Evolutionary conservation across 2,113 vertebrate genomes (phyloP).

Genomic region (Heloderma charlesbogerti): DNA sequence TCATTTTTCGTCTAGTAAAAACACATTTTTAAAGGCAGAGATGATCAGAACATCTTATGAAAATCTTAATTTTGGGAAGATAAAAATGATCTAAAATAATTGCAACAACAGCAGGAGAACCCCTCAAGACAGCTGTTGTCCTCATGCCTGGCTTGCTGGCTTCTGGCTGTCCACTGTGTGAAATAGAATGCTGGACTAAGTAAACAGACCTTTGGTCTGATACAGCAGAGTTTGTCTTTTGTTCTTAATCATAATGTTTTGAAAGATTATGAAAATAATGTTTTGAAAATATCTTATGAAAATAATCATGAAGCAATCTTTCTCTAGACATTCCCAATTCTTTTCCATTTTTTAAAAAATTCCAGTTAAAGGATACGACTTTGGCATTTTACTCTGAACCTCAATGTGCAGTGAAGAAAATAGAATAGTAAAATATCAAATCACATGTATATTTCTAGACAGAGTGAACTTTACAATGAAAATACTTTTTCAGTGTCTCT

Average conservation of each 20-base stretch:
- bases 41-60: background rate
- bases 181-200: background rate
- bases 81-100: background rate
- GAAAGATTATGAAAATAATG: background rate
- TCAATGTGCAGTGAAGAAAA: background rate
- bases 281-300: background rate
- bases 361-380: background rate
- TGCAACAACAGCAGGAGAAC: background rate
- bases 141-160: background rate
- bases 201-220: background rate
- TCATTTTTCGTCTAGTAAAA: background rate
- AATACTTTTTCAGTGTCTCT: conserved; percentile 21
- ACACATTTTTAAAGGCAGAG: background rate
- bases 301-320: too few relatives aligned
- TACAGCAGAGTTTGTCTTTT: background rate
- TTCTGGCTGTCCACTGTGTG: background rate
- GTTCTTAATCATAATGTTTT: background rate
- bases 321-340: background rate
- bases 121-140: background rate
- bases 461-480: conserved; percentile 33
- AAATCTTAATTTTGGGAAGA: background rate
- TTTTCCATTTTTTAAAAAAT: conserved; percentile 18
- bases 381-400: background rate
- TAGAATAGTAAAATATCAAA: background rate
- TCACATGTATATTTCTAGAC: background rate